A percentile compares a stretch with the other conserved stretches of the same genome.
Conservation (phyloP, 2,113 vertebrate genomes). For the Grammomys surdaster region DNA sequence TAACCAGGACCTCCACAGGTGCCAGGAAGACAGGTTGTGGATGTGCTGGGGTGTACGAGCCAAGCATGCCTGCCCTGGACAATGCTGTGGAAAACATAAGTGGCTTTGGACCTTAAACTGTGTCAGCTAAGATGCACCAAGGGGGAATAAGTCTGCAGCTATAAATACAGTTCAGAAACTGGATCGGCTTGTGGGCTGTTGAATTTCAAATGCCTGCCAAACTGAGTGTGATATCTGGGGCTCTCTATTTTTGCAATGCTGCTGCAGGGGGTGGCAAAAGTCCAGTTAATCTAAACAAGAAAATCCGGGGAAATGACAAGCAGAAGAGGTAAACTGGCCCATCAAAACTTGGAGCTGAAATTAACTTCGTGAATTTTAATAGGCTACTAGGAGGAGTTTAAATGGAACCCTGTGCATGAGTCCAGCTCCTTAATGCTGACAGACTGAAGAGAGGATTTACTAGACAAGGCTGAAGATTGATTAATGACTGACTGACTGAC, state of each 20-base stretch:
- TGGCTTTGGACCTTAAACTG: conserved; percentile 55
- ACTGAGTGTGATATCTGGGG: conserved; percentile 74
- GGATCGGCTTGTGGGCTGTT: conserved; percentile 64
- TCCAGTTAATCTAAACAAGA: conserved; percentile 79
- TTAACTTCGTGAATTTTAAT: conserved; percentile 66
- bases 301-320: conserved; percentile 68
- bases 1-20: not conserved
- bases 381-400: conserved; percentile 65
- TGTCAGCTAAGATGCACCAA: conserved; percentile 74
- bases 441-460: not conserved
- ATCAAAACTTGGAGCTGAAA: conserved; percentile 71
- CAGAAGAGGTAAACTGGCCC: conserved; percentile 76
- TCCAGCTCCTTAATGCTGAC: conserved; percentile 64
- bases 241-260: conserved; percentile 65
- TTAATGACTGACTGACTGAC: not conserved
- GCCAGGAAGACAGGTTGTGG: conserved; percentile 25
- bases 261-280: conserved; percentile 68
- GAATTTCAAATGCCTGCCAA: conserved; percentile 70
- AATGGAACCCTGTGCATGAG: conserved; percentile 72
- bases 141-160: conserved; percentile 63
- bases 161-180: conserved; percentile 74
- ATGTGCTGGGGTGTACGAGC: not conserved
- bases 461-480: not conserved
- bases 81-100: conserved; percentile 65
- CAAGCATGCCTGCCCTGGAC: conserved; percentile 22